Evolutionary conservation across 1,140 invertebrate genomes (phyloP).

Genomic region (Drosophila punjabiensis): DNA sequence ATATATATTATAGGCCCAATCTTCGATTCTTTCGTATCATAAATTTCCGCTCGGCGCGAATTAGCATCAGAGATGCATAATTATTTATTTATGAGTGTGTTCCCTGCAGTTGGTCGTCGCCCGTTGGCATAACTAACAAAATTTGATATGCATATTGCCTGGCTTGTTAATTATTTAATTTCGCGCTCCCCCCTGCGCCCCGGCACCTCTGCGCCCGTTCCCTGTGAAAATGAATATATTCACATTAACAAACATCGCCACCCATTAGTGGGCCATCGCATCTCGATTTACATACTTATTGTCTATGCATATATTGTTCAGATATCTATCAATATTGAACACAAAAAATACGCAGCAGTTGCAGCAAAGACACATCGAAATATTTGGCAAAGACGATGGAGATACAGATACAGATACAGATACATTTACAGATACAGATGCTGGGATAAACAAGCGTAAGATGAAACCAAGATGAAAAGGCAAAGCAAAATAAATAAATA

Average conservation of each 20-base stretch:
- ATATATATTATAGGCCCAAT: constrained; percentile 14
- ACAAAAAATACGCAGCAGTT: constrained; percentile 8
- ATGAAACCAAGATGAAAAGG: constrained; percentile 16
- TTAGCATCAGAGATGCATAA: constrained; percentile 38
- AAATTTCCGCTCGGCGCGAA: constrained; percentile 19
- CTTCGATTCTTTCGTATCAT: constrained; percentile 36
- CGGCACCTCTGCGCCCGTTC: too few species aligned
- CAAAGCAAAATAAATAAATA: neutral
- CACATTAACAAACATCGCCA: constrained; percentile 52
- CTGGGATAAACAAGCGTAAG: constrained; percentile 1
- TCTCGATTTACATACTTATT: constrained; percentile 47
- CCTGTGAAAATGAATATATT: constrained; percentile 45
- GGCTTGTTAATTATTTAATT: constrained; percentile 54
- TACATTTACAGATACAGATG: neutral
- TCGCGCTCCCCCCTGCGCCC: constrained; percentile 21
- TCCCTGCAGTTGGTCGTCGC: constrained; percentile 24
- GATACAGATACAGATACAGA: constrained; percentile 6
- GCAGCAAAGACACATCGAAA: constrained; percentile 23
- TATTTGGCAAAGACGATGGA: constrained; percentile 41
- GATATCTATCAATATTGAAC: constrained; percentile 34
- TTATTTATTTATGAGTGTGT: constrained; percentile 46
- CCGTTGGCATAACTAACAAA: constrained; percentile 41
- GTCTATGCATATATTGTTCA: constrained; percentile 24
- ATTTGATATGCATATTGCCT: constrained; percentile 52
- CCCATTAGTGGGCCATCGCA: constrained; percentile 48